Evolutionary conservation across 2,888 invertebrate genomes (phyloP).

Genomic region (Sepiola atlantica): DNA sequence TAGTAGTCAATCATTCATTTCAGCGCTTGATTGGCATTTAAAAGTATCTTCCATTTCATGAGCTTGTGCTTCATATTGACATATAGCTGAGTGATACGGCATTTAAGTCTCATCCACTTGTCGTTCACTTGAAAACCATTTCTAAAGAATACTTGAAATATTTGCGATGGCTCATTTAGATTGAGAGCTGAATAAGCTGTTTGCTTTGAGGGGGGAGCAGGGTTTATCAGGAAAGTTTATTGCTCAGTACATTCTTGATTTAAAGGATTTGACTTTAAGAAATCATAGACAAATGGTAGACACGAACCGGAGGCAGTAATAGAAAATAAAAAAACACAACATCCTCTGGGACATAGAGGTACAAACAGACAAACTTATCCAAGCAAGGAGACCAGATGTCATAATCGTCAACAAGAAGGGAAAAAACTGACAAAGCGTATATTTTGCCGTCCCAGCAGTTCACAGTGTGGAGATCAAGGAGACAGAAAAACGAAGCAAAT

Average conservation of each 20-base stretch:
- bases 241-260: background rate
- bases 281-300: too few species aligned
- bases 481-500: too few species aligned
- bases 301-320: too few species aligned
- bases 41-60: background rate
- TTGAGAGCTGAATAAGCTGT: background rate
- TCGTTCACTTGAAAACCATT: background rate
- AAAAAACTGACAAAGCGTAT: too few species aligned
- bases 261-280: background rate
- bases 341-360: too few species aligned
- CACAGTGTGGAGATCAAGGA: too few species aligned
- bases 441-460: too few species aligned
- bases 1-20: background rate
- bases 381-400: too few species aligned
- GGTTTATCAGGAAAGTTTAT: background rate
- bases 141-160: background rate
- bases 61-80: background rate
- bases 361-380: too few species aligned
- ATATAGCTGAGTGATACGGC: background rate
- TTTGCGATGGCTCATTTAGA: background rate
- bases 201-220: background rate
- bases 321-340: too few species aligned
- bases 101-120: background rate
- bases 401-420: too few species aligned
- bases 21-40: background rate